Evolutionary conservation across 1,140 invertebrate genomes (phyloP).

Genomic region (Drosophila parvula): DNA sequence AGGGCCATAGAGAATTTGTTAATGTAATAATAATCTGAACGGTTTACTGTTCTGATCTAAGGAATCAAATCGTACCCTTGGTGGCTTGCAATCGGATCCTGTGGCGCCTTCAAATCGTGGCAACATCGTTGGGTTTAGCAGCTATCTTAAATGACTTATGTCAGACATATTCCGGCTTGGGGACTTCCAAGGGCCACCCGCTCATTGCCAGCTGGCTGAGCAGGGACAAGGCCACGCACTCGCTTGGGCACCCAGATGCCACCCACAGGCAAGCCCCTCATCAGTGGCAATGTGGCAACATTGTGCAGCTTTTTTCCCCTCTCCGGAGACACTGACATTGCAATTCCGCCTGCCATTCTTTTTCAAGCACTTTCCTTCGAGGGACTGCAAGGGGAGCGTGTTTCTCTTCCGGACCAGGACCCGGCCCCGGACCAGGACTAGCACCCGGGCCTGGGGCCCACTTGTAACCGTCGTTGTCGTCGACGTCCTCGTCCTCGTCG

Average conservation of each 20-base stretch:
- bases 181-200: not conserved
- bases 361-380: constrained; percentile 70
- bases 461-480: constrained; percentile 57
- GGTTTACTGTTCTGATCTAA: not conserved
- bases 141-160: constrained; percentile 73
- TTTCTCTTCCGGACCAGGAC: constrained; percentile 9
- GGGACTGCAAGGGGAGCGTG: constrained; percentile 20
- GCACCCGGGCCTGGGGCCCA: constrained; percentile 38
- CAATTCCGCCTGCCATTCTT: constrained; percentile 72
- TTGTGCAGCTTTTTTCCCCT: constrained; percentile 30
- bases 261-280: constrained; percentile 29
- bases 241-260: constrained; percentile 5
- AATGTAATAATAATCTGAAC: not conserved
- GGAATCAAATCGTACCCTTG: not conserved
- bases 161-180: constrained; percentile 38
- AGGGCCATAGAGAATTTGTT: not conserved
- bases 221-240: constrained; percentile 70
- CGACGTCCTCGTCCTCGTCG: constrained; percentile 11
- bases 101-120: constrained; percentile 8
- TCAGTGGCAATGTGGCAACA: constrained; percentile 45
- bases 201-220: constrained; percentile 61
- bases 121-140: constrained; percentile 28
- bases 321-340: constrained; percentile 65
- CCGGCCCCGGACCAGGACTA: constrained; percentile 5
- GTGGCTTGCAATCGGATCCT: not conserved